phyloP scores from a whole-genome alignment of 2,797 vertebrate species.

The Notamacropus eugenii region DNA sequence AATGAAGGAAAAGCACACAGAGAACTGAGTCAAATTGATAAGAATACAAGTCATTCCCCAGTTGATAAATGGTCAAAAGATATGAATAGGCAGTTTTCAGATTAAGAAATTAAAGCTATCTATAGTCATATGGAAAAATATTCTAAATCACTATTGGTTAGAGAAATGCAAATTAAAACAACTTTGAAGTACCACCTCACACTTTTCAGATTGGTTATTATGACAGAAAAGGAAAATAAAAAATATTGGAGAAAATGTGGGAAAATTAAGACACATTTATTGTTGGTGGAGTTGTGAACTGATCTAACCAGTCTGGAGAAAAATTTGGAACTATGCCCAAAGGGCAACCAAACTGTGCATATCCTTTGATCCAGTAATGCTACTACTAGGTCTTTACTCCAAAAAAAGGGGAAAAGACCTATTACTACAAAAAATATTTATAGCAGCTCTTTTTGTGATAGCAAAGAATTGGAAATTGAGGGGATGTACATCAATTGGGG shows the following conservation, averaged over 20 bases:
- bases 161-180: background rate
- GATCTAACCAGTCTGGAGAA: background rate
- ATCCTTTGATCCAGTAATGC: background rate
- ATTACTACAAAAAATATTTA: background rate
- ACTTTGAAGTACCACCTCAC: background rate
- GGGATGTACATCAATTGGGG: too few species aligned
- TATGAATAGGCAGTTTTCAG: background rate
- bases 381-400: background rate
- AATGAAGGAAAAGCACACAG: too few species aligned
- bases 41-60: background rate
- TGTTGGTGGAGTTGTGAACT: background rate
- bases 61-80: background rate
- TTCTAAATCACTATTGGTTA: background rate
- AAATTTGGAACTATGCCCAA: background rate
- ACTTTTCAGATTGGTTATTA: background rate
- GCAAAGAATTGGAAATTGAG: background rate
- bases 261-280: background rate
- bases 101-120: background rate
- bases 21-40: background rate
- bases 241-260: background rate
- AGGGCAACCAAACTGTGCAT: background rate
- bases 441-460: background rate
- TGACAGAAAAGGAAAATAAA: background rate
- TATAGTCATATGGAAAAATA: background rate
- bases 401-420: background rate